These are phyloP conservation scores for Drosophila mulleri DNA, from an alignment of 2,888 invertebrate genomes.

Conservation along the genomic window DNA sequence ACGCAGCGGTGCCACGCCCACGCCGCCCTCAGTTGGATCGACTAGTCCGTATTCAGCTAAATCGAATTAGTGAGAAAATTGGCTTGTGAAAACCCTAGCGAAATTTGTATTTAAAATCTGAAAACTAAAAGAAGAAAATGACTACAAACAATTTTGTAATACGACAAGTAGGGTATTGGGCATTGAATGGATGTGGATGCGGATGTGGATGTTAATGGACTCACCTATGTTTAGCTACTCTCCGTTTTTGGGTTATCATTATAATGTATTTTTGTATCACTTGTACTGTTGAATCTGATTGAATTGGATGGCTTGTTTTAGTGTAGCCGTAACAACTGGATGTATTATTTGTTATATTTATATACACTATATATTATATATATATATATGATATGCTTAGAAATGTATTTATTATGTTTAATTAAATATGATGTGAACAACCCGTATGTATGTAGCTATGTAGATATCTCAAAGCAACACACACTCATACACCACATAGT, in stretches of 20 bases:
- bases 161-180: slow-evolving; percentile 7
- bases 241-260: slow-evolving; percentile 54
- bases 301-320: slow-evolving; percentile 30
- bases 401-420: slow-evolving; percentile 78
- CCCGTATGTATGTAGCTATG: slow-evolving; percentile 72
- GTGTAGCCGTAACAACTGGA: slow-evolving; percentile 53
- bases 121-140: slow-evolving; percentile 21
- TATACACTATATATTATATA: slow-evolving; percentile 33
- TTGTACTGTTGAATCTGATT: slow-evolving; percentile 65
- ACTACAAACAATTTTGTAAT: slow-evolving; percentile 33
- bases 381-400: slow-evolving; percentile 59
- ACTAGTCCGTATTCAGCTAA: slow-evolving; percentile 85
- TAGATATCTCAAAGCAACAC: slow-evolving; percentile 59
- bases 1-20: slow-evolving; percentile 84
- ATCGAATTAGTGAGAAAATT: slow-evolving; percentile 62
- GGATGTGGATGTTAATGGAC: slow-evolving; percentile 26
- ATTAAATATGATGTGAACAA: slow-evolving; percentile 62
- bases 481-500: slow-evolving; percentile 37
- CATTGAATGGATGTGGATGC: background rate
- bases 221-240: slow-evolving; percentile 37
- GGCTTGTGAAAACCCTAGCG: slow-evolving; percentile 53
- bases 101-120: slow-evolving; percentile 42
- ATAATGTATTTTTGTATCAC: slow-evolving; percentile 71
- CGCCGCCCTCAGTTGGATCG: slow-evolving; percentile 84
- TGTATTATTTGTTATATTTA: slow-evolving; percentile 75